A percentile compares a stretch with the other conserved stretches of the same genome.
Conservation (phyloP, 2,888 invertebrate species). For the Melanophora roralis region DNA sequence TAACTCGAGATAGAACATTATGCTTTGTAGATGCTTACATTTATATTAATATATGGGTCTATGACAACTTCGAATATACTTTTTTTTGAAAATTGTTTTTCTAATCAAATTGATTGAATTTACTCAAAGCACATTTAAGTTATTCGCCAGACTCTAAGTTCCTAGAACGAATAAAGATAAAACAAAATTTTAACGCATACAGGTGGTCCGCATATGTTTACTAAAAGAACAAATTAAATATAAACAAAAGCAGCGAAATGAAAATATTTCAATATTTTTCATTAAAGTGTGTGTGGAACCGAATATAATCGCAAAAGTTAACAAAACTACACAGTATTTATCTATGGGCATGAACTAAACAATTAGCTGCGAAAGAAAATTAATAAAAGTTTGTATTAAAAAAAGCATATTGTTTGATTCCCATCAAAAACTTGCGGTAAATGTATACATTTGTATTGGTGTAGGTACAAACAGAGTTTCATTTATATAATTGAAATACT, state of each 20-base stretch:
- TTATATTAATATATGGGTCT: too few relatives aligned
- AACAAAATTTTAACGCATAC: neutral
- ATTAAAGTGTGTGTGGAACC: neutral
- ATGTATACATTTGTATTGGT: too few relatives aligned
- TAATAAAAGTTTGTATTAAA: neutral
- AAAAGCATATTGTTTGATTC: neutral
- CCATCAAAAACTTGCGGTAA: too few relatives aligned
- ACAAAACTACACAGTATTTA: neutral
- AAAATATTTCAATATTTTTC: conserved; percentile 1
- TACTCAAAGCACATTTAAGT: too few relatives aligned
- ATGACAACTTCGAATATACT: too few relatives aligned
- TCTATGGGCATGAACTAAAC: neutral
- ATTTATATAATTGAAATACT: too few relatives aligned
- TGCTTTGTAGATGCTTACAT: too few relatives aligned
- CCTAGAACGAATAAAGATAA: neutral
- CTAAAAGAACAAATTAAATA: neutral
- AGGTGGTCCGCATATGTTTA: conserved; percentile 14
- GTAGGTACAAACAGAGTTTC: too few relatives aligned
- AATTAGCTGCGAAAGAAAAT: neutral
- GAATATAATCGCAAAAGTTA: neutral
- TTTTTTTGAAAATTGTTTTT: too few relatives aligned
- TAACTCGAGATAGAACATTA: too few relatives aligned
- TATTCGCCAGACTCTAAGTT: neutral
- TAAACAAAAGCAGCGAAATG: neutral
- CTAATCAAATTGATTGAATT: too few relatives aligned